Base-by-base conservation (phyloP, 2,113 vertebrate species). In the Empidonax traillii region DNA sequence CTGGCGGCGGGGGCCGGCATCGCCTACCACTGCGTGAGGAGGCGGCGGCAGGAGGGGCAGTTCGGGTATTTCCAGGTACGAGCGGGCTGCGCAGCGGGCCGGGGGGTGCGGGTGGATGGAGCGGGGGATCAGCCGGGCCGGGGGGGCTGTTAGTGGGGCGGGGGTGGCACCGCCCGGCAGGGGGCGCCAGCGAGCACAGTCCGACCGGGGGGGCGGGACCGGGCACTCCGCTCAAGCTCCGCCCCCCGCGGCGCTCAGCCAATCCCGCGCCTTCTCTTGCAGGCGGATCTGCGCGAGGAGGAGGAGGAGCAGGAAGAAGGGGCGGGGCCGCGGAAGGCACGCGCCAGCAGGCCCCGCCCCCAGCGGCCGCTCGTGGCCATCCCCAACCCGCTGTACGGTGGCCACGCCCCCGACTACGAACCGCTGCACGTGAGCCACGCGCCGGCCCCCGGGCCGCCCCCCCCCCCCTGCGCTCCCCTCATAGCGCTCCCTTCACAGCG, bases 41-140 rank as follows among this genome's bases (percentile, higher is more conserved):
- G 77, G 68, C 63, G 87, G 84, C 87, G 90, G 28, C 79, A 19
- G 80, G 49, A 61, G 27, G 25, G 12, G 37, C 95, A 94, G 87
- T 96, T 96, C 51, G 90, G 87, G 13, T 96, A 96, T 4, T 76
- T 39, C 0, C 95, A 96, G 92, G 95, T 93, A 21, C 9, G 87
- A 6, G 51, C 8, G 44, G 44, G 44, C 44, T 44, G 17, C 44
- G 44, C 44, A 44, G 44, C 20, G 7, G 19, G 30, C 33, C 2
- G 47, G 28, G 53, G 4, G 4, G 53, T 6, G 27, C 9, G 1
- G 4, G 31, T 1, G 46, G 46, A 7, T 14, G 79, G n/a, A 41
- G 35, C 72, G 37, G 44, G 6, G 13, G 35, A 11, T 23, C 9
- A 6, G 31, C 37, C 30, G 35, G 17, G 39, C 10, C 39, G 39